Percentiles rank a stretch among this genome's conserved stretches.
Conservation (phyloP, 2,113 vertebrate species). For the Crotalus horridus region DNA sequence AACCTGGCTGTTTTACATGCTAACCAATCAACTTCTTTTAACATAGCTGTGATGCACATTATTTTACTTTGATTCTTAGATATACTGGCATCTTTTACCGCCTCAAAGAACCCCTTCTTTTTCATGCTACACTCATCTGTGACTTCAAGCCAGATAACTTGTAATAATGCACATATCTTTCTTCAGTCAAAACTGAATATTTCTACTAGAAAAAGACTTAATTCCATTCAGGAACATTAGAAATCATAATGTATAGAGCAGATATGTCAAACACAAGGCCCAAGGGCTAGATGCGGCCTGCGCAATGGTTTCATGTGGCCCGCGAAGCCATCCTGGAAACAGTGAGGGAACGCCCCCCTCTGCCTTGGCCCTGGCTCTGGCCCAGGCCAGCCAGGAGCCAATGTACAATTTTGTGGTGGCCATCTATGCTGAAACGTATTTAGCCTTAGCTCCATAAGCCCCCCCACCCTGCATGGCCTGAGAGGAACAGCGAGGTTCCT, state of each 20-base stretch:
- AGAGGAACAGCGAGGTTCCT: too few species aligned
- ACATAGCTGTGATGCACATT: not conserved
- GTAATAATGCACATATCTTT: slow-evolving; percentile 19
- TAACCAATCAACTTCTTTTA: slow-evolving; percentile 10
- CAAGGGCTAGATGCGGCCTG: too few species aligned
- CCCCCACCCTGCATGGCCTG: too few species aligned
- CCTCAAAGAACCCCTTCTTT: not conserved
- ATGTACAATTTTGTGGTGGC: too few species aligned
- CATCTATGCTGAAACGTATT: too few species aligned
- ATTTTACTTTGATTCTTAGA: not conserved
- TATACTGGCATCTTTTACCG: not conserved
- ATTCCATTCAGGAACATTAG: slow-evolving; percentile 34
- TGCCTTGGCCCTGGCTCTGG: too few species aligned
- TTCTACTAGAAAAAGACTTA: slow-evolving; percentile 6
- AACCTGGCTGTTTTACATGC: not conserved
- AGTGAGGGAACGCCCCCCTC: too few species aligned
- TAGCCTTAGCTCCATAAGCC: too few species aligned
- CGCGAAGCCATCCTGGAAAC: too few species aligned
- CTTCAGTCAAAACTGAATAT: not conserved
- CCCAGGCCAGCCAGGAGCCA: too few species aligned
- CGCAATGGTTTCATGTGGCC: too few species aligned
- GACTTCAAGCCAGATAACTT: not conserved
- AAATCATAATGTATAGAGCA: slow-evolving; percentile 28
- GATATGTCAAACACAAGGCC: too few species aligned
- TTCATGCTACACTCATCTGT: slow-evolving; percentile 3